Percentiles rank a stretch among this genome's conserved stretches.
phyloP scores from a whole-genome alignment of 2,797 vertebrate genomes.

The Psittacula echo region DNA sequence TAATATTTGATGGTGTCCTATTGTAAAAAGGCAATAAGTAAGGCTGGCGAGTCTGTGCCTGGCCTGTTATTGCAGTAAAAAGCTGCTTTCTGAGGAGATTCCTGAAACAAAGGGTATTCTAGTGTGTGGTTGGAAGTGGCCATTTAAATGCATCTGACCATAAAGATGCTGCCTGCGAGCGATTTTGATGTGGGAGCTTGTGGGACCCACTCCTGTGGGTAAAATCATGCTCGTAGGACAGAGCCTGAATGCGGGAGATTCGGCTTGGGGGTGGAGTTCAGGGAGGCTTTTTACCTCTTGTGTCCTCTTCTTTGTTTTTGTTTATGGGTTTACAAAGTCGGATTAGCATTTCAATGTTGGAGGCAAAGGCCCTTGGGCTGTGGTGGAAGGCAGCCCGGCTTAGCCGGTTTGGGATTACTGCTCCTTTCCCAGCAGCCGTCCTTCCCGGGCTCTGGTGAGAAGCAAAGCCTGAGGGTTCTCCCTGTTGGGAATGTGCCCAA shows the following conservation, averaged over 20 bases:
- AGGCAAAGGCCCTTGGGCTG: slow-evolving; percentile 54
- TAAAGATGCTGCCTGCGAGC: slow-evolving; percentile 33
- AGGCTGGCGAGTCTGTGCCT: not conserved
- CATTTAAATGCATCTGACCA: slow-evolving; percentile 47
- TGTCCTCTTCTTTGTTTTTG: slow-evolving; percentile 63
- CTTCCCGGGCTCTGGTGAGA: not conserved
- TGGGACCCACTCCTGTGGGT: not conserved
- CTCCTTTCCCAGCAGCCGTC: not conserved
- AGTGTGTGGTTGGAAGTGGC: not conserved
- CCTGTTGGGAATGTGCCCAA: not conserved
- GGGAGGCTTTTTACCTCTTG: slow-evolving; percentile 47
- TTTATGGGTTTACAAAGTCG: slow-evolving; percentile 62
- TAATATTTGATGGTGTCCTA: not conserved
- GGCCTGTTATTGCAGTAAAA: not conserved
- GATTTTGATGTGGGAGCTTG: not conserved
- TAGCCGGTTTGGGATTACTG: slow-evolving; percentile 43
- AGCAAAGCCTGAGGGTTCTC: slow-evolving; percentile 35
- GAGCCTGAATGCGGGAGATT: slow-evolving; percentile 11
- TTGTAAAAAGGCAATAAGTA: not conserved
- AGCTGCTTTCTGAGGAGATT: slow-evolving; percentile 13
- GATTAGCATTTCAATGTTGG: slow-evolving; percentile 70
- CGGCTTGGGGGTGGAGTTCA: not conserved
- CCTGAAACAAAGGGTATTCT: slow-evolving; percentile 13
- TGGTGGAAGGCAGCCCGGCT: slow-evolving; percentile 25
- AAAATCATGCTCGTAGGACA: not conserved